A percentile compares a stretch with the other conserved stretches of the same genome.
Conservation (phyloP, 1,140 invertebrate genomes). For the Argopecten irradians region DNA sequence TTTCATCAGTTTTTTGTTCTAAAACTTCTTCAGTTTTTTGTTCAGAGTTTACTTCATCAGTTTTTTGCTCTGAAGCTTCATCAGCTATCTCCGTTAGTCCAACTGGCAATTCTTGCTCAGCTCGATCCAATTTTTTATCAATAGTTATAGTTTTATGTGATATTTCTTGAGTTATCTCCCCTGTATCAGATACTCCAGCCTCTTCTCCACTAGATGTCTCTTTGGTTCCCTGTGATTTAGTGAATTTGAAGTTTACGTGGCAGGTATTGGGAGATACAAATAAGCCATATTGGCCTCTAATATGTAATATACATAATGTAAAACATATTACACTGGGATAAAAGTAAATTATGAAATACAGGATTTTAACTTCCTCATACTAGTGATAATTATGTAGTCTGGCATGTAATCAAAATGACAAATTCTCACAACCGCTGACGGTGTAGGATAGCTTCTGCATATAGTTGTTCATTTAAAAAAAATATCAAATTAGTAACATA, state of each 20-base stretch:
- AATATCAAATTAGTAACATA: too few species aligned
- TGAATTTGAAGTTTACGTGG: background rate
- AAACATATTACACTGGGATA: too few species aligned
- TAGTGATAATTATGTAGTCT: too few species aligned
- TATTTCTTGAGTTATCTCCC: background rate
- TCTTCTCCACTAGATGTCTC: background rate
- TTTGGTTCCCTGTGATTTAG: background rate
- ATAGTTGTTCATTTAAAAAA: too few species aligned
- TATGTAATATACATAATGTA: too few species aligned
- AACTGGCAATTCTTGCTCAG: too few species aligned
- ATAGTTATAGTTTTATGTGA: background rate
- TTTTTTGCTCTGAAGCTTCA: background rate
- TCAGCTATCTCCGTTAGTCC: background rate
- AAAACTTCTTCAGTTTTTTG: constrained; percentile 11
- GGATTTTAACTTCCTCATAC: too few species aligned
- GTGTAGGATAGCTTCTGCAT: too few species aligned
- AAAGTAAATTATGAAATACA: too few species aligned
- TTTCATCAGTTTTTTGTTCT: background rate
- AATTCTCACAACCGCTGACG: too few species aligned
- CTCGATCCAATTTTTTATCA: background rate
- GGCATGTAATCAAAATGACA: too few species aligned
- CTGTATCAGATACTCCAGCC: constrained; percentile 14
- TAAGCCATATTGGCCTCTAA: background rate
- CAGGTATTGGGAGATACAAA: background rate
- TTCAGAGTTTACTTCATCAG: constrained; percentile 7